Percentiles rank a stretch among this genome's conserved stretches.
phyloP scores from a whole-genome alignment of 2,888 invertebrate species.

The Pristionchus mayeri region DNA sequence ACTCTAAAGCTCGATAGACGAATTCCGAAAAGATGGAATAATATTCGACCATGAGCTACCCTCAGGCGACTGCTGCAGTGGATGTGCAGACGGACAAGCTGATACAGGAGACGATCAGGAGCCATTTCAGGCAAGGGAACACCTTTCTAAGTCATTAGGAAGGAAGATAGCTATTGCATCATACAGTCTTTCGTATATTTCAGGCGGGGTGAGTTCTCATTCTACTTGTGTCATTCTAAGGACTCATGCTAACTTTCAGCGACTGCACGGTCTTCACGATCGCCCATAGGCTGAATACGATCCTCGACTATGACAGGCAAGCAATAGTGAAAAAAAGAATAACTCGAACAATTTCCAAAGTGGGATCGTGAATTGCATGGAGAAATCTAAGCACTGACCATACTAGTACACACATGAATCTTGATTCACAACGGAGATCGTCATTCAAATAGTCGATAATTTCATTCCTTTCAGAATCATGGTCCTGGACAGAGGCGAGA shows the following conservation, averaged over 20 bases:
- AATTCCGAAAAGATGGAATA: too few species aligned
- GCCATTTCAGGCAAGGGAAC: neutral
- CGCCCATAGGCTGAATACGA: slow-evolving; percentile 45
- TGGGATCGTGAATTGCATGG: neutral
- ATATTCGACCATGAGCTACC: neutral
- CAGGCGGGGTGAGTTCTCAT: too few species aligned
- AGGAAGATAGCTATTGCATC: neutral
- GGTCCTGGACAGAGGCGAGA: slow-evolving; percentile 78
- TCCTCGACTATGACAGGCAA: too few species aligned
- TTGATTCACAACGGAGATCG: neutral
- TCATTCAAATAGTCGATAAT: neutral
- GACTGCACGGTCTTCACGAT: slow-evolving; percentile 43
- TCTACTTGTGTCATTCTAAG: too few species aligned
- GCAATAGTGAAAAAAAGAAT: neutral
- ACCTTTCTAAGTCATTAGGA: neutral
- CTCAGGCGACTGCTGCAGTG: slow-evolving; percentile 43
- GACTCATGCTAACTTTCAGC: too few species aligned
- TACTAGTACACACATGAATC: too few species aligned
- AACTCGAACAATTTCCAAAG: too few species aligned
- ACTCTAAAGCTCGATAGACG: too few species aligned
- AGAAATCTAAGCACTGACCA: too few species aligned
- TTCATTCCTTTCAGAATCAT: slow-evolving; percentile 70
- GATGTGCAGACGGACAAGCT: slow-evolving; percentile 40
- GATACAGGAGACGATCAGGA: slow-evolving; percentile 32
- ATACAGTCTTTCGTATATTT: too few species aligned